Evolutionary conservation across 2,113 vertebrate genomes (phyloP), one percentile per base, ranked within the genome.

Genomic region (Salvelinus alpinus): DNA sequence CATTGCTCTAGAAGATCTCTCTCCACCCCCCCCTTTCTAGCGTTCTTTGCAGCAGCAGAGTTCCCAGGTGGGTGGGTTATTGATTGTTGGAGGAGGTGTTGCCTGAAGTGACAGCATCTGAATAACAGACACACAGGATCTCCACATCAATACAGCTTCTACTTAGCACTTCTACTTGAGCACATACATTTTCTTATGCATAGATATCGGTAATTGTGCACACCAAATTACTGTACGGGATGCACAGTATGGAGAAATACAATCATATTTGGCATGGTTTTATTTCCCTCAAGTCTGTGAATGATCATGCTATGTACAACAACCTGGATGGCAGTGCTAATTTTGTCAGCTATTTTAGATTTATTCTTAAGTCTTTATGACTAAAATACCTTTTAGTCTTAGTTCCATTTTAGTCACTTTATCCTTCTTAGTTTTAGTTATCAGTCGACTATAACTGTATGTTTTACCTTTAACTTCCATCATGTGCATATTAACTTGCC

Each of bases 41-140:
- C 34, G 64, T 34, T 64, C 38, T 65, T 31, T 9, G n/a, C n/a
- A 18, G 72, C n/a, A 14, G 34, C 38, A 64, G 29, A 48, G 60
- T 74, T 64, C 62, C 72, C 27, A 51, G 47, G 76, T 54, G 70
- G 44, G 76, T 31, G 69, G 47, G 25, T 6, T 71, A 66, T 77
- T 18, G 70, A 72, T 77, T 34, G 70, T 27, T 62, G 54, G 38
- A 34, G 70, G 59, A 24, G n/a, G 70, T 72, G 59, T 66, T 66
- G 38, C 60, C 38, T 54, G 27, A 47, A 66, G 69, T 54, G 70
- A 66, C 68, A 64, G 31, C 60, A 76, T 70, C 75, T 70, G 54
- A 69, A 69, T 60, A 34, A 38, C 54, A 16, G 67, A 76, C 31
- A 27, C 27, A 70, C 22, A 64, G 59, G 25, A 24, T 22, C 68